These are phyloP conservation scores for Henicopernis longicauda DNA, from an alignment of 2,113 vertebrate genomes.

Conservation along the genomic window DNA sequence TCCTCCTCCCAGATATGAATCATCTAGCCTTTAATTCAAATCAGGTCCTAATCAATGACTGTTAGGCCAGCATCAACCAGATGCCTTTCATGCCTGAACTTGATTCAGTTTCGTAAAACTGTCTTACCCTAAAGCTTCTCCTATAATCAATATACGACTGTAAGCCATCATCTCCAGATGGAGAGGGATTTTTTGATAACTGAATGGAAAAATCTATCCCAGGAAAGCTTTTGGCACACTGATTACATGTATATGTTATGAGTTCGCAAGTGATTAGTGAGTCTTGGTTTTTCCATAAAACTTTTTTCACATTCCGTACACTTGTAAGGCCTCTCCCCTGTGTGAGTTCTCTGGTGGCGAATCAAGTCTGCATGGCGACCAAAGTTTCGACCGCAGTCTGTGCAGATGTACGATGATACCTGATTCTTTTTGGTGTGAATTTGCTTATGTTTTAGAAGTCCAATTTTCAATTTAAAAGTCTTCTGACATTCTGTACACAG, in stretches of 20 bases:
- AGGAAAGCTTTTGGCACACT: accelerated
- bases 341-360: neutral
- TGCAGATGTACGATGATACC: neutral
- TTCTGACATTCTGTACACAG: neutral
- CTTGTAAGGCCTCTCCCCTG: neutral
- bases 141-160: accelerated
- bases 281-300: accelerated
- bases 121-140: neutral
- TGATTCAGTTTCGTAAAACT: accelerated
- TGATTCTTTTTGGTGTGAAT: neutral
- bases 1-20: neutral
- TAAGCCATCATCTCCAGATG: accelerated
- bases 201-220: accelerated
- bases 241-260: accelerated
- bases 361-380: neutral
- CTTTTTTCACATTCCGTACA: neutral
- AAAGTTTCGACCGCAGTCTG: neutral
- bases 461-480: neutral
- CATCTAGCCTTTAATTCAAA: neutral
- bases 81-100: neutral
- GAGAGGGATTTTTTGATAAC: neutral
- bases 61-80: neutral
- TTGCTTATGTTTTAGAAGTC: neutral
- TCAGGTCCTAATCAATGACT: neutral
- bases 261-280: neutral